Conservation (phyloP, 2,113 vertebrate species). For the Cacatua alba region DNA sequence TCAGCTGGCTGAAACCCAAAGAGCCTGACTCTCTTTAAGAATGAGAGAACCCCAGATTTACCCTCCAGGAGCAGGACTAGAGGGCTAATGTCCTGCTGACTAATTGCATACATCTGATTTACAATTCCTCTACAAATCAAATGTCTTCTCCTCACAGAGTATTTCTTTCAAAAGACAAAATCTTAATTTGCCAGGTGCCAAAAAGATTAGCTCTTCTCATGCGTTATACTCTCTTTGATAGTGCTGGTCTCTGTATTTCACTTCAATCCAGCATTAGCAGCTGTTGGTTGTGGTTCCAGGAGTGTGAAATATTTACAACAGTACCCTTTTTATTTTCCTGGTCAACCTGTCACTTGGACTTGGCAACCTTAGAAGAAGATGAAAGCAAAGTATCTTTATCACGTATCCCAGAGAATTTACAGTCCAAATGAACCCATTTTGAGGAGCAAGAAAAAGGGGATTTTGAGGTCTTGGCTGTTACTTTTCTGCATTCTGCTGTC, state of each 20-base stretch:
- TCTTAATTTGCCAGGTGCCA: neutral
- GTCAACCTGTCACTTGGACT: neutral
- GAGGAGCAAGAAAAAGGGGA: neutral
- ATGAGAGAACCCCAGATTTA: neutral
- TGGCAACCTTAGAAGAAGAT: constrained; percentile 9
- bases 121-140: neutral
- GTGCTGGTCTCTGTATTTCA: neutral
- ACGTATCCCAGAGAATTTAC: constrained; percentile 6
- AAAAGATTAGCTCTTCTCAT: neutral
- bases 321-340: constrained; percentile 14
- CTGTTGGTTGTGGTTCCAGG: neutral
- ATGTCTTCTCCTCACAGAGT: neutral
- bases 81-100: neutral
- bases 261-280: neutral
- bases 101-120: neutral
- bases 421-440: constrained; percentile 50
- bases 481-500: constrained; percentile 16
- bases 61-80: neutral
- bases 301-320: constrained; percentile 38
- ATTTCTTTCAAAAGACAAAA: neutral
- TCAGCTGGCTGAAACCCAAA: neutral
- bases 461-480: constrained; percentile 33
- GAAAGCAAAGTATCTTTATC: constrained; percentile 49
- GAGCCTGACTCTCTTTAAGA: neutral
- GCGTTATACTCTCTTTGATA: neutral